Evolutionary conservation across 1,140 invertebrate genomes (phyloP).

Genomic region (Cyclina sinensis): DNA sequence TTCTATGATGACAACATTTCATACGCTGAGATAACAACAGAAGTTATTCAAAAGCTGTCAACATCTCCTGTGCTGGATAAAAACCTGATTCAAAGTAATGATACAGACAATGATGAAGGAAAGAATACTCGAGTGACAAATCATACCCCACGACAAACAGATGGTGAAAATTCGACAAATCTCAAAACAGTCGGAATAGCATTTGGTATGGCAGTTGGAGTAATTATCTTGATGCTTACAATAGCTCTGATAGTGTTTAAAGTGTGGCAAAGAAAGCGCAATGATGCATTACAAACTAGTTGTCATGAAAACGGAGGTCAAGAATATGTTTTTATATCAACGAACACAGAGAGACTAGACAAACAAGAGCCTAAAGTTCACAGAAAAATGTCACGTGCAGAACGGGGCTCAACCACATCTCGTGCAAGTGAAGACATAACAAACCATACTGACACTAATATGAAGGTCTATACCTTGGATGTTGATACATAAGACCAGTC

Average conservation of each 20-base stretch:
- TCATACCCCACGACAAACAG: constrained; percentile 16
- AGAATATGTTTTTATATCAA: constrained; percentile 62
- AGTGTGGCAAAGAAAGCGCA: constrained; percentile 15
- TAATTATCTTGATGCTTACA: constrained; percentile 61
- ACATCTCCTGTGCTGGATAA: not conserved
- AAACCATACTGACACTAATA: constrained; percentile 57
- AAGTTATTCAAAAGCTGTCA: not conserved
- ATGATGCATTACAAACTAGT: constrained; percentile 37
- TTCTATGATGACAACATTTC: not conserved
- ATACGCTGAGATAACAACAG: not conserved
- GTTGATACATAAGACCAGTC: constrained; percentile 40
- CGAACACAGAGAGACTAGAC: not conserved
- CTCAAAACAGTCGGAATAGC: constrained; percentile 39
- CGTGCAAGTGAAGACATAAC: constrained; percentile 73
- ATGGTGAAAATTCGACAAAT: not conserved
- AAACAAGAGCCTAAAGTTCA: constrained; percentile 44
- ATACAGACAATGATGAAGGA: not conserved
- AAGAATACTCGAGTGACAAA: not conserved
- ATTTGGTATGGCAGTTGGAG: constrained; percentile 43
- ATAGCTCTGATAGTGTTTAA: constrained; percentile 38
- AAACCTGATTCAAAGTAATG: not conserved
- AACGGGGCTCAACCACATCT: constrained; percentile 71
- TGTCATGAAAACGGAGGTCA: constrained; percentile 36
- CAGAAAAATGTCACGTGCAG: constrained; percentile 64
- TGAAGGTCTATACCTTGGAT: constrained; percentile 70